A percentile compares a stretch with the other conserved stretches of the same genome.
Conservation (phyloP, 2,113 vertebrate genomes). For the Zosterops lateralis region DNA sequence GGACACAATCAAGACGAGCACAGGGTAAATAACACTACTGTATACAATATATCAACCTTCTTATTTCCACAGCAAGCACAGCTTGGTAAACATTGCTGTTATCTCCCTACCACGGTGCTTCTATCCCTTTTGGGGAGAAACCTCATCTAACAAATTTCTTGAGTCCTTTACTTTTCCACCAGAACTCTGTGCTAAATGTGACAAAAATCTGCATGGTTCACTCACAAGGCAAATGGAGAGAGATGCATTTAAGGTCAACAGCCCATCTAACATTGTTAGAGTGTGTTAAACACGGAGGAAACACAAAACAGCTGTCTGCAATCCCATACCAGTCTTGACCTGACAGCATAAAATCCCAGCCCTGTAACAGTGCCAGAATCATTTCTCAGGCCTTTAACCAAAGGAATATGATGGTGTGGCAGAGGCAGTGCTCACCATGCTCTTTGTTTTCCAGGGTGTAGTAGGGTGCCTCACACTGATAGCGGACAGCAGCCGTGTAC, state of each 20-base stretch:
- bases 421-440: constrained; percentile 45
- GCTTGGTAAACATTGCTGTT: background rate
- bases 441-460: constrained; percentile 53
- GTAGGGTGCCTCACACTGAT: constrained; percentile 68
- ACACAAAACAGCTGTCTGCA: background rate
- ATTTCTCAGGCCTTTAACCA: background rate
- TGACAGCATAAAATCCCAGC: background rate
- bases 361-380: rapidly evolving
- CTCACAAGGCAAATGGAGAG: background rate
- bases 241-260: background rate
- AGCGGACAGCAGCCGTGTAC: constrained; percentile 56
- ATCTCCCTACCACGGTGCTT: background rate
- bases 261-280: background rate
- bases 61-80: background rate
- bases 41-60: background rate
- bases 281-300: background rate
- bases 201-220: background rate
- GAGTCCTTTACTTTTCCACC: background rate
- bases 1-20: background rate
- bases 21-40: background rate
- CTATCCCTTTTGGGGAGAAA: background rate
- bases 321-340: background rate
- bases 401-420: background rate
- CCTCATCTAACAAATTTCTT: background rate
- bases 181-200: background rate